Evolutionary conservation across 1,140 invertebrate genomes (phyloP).

Genomic region (Acarapis woodi): DNA sequence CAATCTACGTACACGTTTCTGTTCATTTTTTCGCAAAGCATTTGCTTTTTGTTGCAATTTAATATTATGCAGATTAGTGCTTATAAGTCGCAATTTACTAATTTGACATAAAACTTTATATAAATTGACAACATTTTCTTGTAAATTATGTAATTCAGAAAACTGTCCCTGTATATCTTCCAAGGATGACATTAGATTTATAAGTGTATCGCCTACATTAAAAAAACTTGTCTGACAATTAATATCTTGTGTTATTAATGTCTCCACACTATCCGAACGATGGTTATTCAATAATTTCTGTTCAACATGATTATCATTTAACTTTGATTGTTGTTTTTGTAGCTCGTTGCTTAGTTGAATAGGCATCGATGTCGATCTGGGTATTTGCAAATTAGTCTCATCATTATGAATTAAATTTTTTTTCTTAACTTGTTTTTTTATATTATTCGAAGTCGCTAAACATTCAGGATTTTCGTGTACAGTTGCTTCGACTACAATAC

Average conservation of each 20-base stretch:
- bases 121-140: conserved; percentile 18
- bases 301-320: too few relatives aligned
- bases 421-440: too few relatives aligned
- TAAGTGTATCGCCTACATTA: conserved; percentile 2
- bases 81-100: not conserved
- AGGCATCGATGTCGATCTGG: too few relatives aligned
- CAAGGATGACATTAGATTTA: conserved; percentile 15
- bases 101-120: conserved; percentile 19
- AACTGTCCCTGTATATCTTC: conserved; percentile 24
- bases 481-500: conserved; percentile 1
- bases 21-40: not conserved
- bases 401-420: too few relatives aligned
- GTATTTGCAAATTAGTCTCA: too few relatives aligned
- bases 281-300: too few relatives aligned
- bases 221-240: not conserved
- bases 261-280: too few relatives aligned
- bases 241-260: too few relatives aligned
- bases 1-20: conserved; percentile 13
- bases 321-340: too few relatives aligned
- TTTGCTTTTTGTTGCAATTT: not conserved
- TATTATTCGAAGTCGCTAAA: not conserved
- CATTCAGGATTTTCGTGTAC: not conserved
- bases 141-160: conserved; percentile 19
- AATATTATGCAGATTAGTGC: not conserved
- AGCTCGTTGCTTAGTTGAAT: too few relatives aligned